phyloP scores from a whole-genome alignment of 2,797 vertebrate genomes.

The Rhincodon typus region DNA sequence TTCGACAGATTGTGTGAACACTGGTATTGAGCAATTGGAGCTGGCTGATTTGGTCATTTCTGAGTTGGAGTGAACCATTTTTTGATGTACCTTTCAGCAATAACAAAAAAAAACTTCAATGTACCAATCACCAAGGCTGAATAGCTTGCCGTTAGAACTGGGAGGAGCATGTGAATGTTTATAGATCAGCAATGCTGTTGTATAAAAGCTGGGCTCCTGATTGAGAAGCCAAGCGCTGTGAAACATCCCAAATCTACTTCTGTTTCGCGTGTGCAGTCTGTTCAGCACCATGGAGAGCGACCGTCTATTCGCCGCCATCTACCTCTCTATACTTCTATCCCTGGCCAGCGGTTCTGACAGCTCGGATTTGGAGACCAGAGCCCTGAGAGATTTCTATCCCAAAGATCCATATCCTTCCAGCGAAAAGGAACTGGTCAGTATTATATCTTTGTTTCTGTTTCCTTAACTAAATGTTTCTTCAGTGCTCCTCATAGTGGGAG shows the following conservation, averaged over 20 bases:
- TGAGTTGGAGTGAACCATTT: not conserved
- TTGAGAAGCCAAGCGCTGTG: no score
- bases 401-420: conserved; percentile 66
- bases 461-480: not conserved
- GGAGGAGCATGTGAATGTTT: not conserved
- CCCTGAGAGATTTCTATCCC: conserved; percentile 65
- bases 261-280: no score
- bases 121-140: not conserved
- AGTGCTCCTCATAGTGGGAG: not conserved
- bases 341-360: conserved; percentile 47
- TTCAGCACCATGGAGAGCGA: conserved; percentile 61
- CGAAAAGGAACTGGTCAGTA: conserved; percentile 69
- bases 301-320: conserved; percentile 53
- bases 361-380: conserved; percentile 60
- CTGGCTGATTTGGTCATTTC: not conserved
- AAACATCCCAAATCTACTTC: not conserved
- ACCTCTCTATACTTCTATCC: conserved; percentile 58
- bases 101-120: no score
- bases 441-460: not conserved
- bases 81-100: not conserved
- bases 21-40: no score
- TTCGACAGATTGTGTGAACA: not conserved
- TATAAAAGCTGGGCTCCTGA: not conserved
- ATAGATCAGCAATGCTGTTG: not conserved
- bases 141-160: not conserved